Evolutionary conservation across 2,113 vertebrate species (phyloP).

Genomic region (Sprattus sprattus): DNA sequence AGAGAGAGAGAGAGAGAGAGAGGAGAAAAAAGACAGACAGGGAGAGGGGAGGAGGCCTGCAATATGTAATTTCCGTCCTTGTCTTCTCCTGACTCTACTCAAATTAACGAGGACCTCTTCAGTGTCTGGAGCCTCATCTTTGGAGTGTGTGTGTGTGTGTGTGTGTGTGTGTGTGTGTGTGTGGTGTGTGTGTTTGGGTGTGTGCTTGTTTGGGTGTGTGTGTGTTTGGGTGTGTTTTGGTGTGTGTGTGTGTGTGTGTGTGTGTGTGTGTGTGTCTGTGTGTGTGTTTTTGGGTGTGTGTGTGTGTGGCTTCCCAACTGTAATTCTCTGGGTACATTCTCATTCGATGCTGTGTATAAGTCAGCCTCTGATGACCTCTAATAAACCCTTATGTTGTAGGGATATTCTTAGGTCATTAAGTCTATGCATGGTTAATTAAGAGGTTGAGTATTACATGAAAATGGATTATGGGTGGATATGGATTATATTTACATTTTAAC

Average conservation of each 20-base stretch:
- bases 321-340: not conserved
- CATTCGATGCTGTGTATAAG: not conserved
- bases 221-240: not conserved
- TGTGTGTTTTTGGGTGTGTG: not conserved
- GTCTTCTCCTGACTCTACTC: not conserved
- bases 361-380: not conserved
- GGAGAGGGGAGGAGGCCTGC: not conserved
- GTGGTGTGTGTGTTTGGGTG: not conserved
- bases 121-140: not conserved
- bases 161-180: not conserved
- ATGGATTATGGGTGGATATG: not conserved
- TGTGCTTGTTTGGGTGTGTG: not conserved
- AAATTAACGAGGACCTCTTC: conserved; percentile 17
- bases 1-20: not conserved
- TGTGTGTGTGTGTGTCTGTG: not conserved
- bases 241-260: not conserved
- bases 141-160: conserved; percentile 14
- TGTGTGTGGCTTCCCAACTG: not conserved
- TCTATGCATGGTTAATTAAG: not conserved
- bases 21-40: not conserved
- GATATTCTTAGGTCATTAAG: not conserved
- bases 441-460: not conserved
- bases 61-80: not conserved
- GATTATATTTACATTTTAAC: not conserved
- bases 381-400: not conserved